Percentiles rank a stretch among this genome's conserved stretches.
phyloP scores from a whole-genome alignment of 1,140 invertebrate species.

The Pseudachorutes palmiensis region DNA sequence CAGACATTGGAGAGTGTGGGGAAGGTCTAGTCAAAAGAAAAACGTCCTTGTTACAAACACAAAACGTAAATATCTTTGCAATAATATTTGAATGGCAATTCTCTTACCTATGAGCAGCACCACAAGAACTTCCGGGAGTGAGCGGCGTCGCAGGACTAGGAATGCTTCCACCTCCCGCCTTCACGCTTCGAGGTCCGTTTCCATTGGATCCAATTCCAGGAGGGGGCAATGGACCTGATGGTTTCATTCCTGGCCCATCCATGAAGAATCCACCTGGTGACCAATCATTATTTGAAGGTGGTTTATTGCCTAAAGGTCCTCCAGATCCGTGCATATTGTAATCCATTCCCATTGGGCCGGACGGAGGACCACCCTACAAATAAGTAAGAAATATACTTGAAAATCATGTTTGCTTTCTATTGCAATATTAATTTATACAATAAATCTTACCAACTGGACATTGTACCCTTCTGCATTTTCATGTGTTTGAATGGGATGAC shows the following conservation, averaged over 20 bases:
- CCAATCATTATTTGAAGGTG: slow-evolving; percentile 36
- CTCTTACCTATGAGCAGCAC: slow-evolving; percentile 33
- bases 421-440: neutral
- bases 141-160: slow-evolving; percentile 38
- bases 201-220: slow-evolving; percentile 38
- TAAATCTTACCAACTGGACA: slow-evolving; percentile 40
- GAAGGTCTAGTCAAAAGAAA: slow-evolving; percentile 28
- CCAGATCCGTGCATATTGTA: slow-evolving; percentile 24
- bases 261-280: slow-evolving; percentile 32
- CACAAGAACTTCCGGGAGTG: slow-evolving; percentile 36
- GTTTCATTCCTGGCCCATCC: slow-evolving; percentile 32
- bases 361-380: slow-evolving; percentile 26
- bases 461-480: slow-evolving; percentile 39
- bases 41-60: neutral
- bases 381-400: too few relatives aligned
- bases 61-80: neutral
- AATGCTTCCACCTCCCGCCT: slow-evolving; percentile 34
- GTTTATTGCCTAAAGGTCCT: slow-evolving; percentile 28
- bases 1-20: slow-evolving; percentile 34
- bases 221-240: slow-evolving; percentile 36
- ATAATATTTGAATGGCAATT: neutral
- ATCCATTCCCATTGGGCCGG: slow-evolving; percentile 33
- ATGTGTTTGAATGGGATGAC: slow-evolving; percentile 34
- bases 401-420: too few relatives aligned
- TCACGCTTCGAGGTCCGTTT: slow-evolving; percentile 38